Evolutionary conservation across 2,797 vertebrate genomes (phyloP), one percentile per base, ranked within the genome.

Genomic region (Syngnathus acus): DNA sequence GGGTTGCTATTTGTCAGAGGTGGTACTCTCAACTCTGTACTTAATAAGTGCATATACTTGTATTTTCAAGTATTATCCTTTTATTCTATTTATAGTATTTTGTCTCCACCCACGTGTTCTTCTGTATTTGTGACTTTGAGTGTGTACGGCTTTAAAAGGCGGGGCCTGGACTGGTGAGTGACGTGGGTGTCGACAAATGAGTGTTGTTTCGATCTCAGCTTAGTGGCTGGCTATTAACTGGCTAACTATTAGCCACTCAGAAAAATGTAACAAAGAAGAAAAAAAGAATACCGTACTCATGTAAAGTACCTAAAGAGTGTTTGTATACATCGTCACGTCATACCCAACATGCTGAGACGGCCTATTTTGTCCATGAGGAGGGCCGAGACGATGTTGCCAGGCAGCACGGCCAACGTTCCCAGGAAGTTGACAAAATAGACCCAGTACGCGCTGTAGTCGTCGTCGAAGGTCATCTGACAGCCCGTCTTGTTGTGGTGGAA

Each of bases 371-470:
- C 97, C 96, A 98, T 98, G 67, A 99, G 91, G 63, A 99, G 93
- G 65, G 97, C 97, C 0, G 97, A 98, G 66, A 99, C 95, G 6
- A 99, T 97, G 86, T 99, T 99, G 38, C 97, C 97, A 0, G 97
- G 97, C 79, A 99, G 85, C 77, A 99, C 97, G 0, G 97, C 96
- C 77, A 98, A 72, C 0, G 96, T 99, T 72, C 97, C 97, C 80
- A 99, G 89, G 87, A 99, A 99, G 91, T 97, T 99, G 86, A 99
- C 95, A 64, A 99, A 98, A 67, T 99, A 99, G 76, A 99, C 95
- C 97, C 97, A 99, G 88, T 99, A 98, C 85, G 97, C 97, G 58
- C 96, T 98, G 77, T 99, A 98, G 75, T 99, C 96, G 0, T 97
- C 93, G 38, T 97, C 94, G 59, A 95, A 98, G 1, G 94, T 95